These are phyloP conservation scores for Drosophila orosa DNA, from an alignment of 1,140 invertebrate genomes.

Conservation along the genomic window DNA sequence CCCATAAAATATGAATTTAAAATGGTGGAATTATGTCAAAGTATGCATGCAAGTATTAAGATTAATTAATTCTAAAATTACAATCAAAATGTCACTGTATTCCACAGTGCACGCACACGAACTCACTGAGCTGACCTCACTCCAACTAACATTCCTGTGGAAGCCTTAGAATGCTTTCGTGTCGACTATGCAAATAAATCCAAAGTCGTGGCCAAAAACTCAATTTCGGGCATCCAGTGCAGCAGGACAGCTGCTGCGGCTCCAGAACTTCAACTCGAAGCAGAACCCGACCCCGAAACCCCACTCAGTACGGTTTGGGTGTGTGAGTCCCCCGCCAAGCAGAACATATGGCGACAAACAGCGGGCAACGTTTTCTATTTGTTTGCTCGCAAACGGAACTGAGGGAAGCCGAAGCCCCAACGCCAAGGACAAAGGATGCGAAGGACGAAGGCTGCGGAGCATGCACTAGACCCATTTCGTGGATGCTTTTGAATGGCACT, in stretches of 20 bases:
- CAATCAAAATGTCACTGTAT: background rate
- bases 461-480: conserved; percentile 73
- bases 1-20: background rate
- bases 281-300: background rate
- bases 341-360: conserved; percentile 47
- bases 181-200: conserved; percentile 73
- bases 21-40: background rate
- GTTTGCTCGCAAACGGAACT: conserved; percentile 62
- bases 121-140: conserved; percentile 1
- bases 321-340: conserved; percentile 13
- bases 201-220: conserved; percentile 63
- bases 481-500: conserved; percentile 23
- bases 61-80: background rate
- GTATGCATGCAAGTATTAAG: background rate
- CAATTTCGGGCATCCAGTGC: conserved; percentile 58
- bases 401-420: conserved; percentile 10
- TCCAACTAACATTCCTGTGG: conserved; percentile 13
- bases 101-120: conserved; percentile 6
- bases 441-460: conserved; percentile 56
- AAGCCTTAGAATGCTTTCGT: conserved; percentile 50
- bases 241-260: conserved; percentile 47
- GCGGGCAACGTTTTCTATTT: conserved; percentile 57
- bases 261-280: conserved; percentile 22
- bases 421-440: conserved; percentile 42
- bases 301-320: background rate